Percentiles rank a stretch among this genome's conserved stretches.
Evolutionary conservation across 2,797 vertebrate genomes (phyloP).

Genomic region (Xerus rutilus): DNA sequence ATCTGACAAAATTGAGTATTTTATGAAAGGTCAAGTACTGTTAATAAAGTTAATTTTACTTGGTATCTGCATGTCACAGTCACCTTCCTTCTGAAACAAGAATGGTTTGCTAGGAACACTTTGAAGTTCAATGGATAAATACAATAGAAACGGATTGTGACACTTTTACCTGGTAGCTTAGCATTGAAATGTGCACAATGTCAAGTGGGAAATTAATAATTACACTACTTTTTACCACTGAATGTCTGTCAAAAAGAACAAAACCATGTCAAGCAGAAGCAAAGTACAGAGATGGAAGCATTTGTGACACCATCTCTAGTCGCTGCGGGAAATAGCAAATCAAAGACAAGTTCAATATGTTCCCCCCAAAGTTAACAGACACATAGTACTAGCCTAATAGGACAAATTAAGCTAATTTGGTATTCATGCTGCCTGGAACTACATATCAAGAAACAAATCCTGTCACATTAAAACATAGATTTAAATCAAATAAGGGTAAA

Average conservation of each 20-base stretch:
- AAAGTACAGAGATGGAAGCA: slow-evolving; percentile 49
- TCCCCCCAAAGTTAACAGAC: slow-evolving; percentile 26
- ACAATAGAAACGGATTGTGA: slow-evolving; percentile 68
- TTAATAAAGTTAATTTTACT: slow-evolving; percentile 66
- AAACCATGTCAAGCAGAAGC: slow-evolving; percentile 64
- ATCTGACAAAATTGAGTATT: slow-evolving; percentile 57
- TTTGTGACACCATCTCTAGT: neutral
- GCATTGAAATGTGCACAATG: slow-evolving; percentile 74
- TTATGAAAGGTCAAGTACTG: slow-evolving; percentile 70
- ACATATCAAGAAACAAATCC: slow-evolving; percentile 57
- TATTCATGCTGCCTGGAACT: slow-evolving; percentile 48
- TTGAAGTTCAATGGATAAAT: slow-evolving; percentile 59
- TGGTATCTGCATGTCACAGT: neutral
- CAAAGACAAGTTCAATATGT: slow-evolving; percentile 54
- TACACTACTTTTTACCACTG: slow-evolving; percentile 66
- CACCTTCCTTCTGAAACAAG: slow-evolving; percentile 60
- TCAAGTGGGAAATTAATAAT: slow-evolving; percentile 81
- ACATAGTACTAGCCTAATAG: neutral
- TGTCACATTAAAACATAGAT: slow-evolving; percentile 56
- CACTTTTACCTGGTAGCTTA: slow-evolving; percentile 71
- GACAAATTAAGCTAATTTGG: slow-evolving; percentile 55
- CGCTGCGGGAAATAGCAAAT: slow-evolving; percentile 24
- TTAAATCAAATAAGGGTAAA: slow-evolving; percentile 18
- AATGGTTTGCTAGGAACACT: slow-evolving; percentile 7
- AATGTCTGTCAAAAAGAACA: slow-evolving; percentile 75